Percentiles rank a stretch among this genome's conserved stretches.
Evolutionary conservation across 2,888 invertebrate species (phyloP).

Genomic region (Hartigia nigra): DNA sequence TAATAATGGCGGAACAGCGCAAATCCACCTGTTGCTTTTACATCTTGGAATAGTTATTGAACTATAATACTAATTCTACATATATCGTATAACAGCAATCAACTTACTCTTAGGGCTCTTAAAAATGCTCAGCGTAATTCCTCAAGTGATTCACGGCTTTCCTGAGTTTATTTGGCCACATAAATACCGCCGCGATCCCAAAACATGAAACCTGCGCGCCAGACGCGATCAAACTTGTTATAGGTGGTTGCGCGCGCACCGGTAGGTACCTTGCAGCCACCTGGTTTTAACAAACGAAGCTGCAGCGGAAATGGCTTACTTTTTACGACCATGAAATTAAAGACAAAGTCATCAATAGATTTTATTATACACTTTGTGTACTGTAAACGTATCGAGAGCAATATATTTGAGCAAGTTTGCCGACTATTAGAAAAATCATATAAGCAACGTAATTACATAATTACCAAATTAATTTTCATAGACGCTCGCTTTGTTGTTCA

Average conservation of each 20-base stretch:
- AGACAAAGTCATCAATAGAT: not conserved
- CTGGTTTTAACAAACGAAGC: not conserved
- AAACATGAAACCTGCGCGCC: not conserved
- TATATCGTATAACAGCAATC: not conserved
- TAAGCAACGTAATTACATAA: not conserved
- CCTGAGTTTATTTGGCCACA: not conserved
- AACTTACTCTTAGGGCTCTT: not conserved
- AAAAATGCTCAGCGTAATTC: not conserved
- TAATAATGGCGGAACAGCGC: not conserved
- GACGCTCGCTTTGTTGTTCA: not conserved
- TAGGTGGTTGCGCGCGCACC: not conserved
- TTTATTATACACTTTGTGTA: not conserved
- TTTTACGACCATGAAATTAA: not conserved
- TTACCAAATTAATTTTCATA: not conserved
- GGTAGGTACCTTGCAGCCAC: not conserved
- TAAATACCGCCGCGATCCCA: not conserved
- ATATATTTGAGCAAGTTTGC: not conserved
- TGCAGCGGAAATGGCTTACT: not conserved
- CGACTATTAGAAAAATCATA: not conserved
- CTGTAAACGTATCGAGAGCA: not conserved
- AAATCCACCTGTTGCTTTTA: not conserved
- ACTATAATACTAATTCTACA: not conserved
- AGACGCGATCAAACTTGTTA: not conserved
- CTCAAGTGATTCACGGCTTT: not conserved
- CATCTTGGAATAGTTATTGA: not conserved